phyloP scores from a whole-genome alignment of 2,797 vertebrate species.

The Acanthurus leucopareius region DNA sequence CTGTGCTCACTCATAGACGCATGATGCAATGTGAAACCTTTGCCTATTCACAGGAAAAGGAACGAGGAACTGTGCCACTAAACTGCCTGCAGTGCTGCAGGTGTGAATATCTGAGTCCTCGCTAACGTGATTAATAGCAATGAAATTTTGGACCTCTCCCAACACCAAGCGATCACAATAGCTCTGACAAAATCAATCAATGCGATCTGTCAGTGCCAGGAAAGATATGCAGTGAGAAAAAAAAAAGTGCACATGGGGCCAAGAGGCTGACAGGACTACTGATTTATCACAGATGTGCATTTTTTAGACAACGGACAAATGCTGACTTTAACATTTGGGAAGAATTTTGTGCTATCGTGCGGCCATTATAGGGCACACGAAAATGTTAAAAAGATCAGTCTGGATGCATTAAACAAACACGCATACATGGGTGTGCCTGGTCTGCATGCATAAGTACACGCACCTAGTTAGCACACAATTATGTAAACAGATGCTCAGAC shows the following conservation, averaged over 20 bases:
- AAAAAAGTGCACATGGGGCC: conserved; percentile 63
- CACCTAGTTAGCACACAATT: conserved; percentile 38
- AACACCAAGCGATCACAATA: conserved; percentile 68
- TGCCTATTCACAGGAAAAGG: conserved; percentile 75
- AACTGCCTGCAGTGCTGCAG: conserved; percentile 87
- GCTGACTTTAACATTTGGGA: conserved; percentile 78
- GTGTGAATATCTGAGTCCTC: conserved; percentile 84
- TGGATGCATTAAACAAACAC: conserved; percentile 37
- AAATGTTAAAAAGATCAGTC: conserved; percentile 49
- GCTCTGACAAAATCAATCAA: conserved; percentile 78
- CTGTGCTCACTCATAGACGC: conserved; percentile 70
- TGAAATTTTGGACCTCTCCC: conserved; percentile 78
- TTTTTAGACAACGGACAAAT: conserved; percentile 63
- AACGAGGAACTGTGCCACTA: conserved; percentile 80
- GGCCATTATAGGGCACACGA: conserved; percentile 62
- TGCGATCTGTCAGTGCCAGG: conserved; percentile 69
- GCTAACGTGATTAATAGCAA: conserved; percentile 85
- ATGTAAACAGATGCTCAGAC: conserved; percentile 26
- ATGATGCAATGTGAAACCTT: conserved; percentile 87
- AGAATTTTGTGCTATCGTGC: conserved; percentile 76
- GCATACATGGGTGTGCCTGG: conserved; percentile 27
- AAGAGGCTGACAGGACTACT: conserved; percentile 54
- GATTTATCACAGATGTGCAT: conserved; percentile 82
- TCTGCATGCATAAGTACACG: conserved; percentile 24
- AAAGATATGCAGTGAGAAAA: conserved; percentile 54